Evolutionary conservation across 2,797 vertebrate species (phyloP).

Genomic region (Neomorphus geoffroyi): DNA sequence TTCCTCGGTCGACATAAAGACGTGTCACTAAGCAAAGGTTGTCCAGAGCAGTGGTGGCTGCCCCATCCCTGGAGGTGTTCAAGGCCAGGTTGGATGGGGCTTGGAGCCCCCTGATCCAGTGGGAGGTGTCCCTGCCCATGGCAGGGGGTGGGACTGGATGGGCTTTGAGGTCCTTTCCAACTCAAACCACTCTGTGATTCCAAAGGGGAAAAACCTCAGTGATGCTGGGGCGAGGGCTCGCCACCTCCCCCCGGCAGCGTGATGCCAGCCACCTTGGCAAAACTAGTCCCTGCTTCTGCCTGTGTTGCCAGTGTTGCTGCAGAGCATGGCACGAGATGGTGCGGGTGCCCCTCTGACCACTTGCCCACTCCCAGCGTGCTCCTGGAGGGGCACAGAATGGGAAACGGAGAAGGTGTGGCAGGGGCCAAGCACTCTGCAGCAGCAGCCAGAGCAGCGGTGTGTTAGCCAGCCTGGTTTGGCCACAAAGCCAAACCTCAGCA

Average conservation of each 20-base stretch:
- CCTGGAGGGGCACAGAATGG: accelerated
- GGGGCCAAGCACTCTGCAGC: background rate
- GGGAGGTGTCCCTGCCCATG: no score
- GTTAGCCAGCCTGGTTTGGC: background rate
- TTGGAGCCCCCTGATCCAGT: no score
- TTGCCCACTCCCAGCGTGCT: no score
- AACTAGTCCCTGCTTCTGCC: accelerated
- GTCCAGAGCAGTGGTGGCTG: no score
- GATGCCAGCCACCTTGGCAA: background rate
- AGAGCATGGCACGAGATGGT: accelerated
- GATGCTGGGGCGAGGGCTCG: background rate
- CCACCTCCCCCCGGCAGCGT: background rate
- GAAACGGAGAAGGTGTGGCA: background rate
- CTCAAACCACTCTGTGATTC: no score
- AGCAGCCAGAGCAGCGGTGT: accelerated
- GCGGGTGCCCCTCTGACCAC: background rate
- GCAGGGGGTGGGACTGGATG: no score
- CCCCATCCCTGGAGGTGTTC: no score
- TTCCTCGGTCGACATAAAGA: background rate
- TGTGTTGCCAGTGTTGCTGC: accelerated
- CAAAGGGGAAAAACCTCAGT: background rate
- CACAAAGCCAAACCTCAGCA: background rate
- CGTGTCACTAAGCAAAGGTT: background rate
- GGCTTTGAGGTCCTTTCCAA: no score
- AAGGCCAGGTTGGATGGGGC: no score